A percentile compares a stretch with the other conserved stretches of the same genome.
Evolutionary conservation across 2,797 vertebrate species (phyloP).

Genomic region (Potorous gilbertii): DNA sequence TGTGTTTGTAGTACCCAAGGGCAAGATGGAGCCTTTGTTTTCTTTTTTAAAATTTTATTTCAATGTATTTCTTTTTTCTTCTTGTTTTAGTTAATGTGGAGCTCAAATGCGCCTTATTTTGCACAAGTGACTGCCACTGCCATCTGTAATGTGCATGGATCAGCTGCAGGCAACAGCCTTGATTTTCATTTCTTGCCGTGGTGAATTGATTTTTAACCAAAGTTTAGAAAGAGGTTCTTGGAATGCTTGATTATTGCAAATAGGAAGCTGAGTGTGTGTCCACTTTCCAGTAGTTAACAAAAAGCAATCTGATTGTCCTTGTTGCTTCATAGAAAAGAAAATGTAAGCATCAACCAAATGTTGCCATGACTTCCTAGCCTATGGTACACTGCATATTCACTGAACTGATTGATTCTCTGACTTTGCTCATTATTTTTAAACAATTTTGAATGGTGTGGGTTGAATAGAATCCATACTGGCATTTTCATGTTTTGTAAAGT

Average conservation of each 20-base stretch:
- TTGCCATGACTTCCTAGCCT: too few relatives aligned
- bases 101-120: conserved; percentile 65
- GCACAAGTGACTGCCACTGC: conserved; percentile 70
- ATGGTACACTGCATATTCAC: background rate
- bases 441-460: background rate
- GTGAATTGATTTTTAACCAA: conserved; percentile 61
- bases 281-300: conserved; percentile 4
- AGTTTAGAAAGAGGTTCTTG: conserved; percentile 57
- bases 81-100: conserved; percentile 50
- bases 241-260: conserved; percentile 41
- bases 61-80: conserved; percentile 9
- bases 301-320: conserved; percentile 40
- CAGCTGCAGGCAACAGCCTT: conserved; percentile 66
- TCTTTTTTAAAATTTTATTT: background rate
- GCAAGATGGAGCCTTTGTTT: background rate
- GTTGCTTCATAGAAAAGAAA: background rate
- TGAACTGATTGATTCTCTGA: background rate
- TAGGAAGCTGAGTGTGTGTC: conserved; percentile 30
- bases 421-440: background rate
- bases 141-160: conserved; percentile 14
- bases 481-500: background rate
- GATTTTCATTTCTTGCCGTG: conserved; percentile 56
- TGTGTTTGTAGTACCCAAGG: background rate
- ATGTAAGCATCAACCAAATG: background rate
- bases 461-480: background rate